Evolutionary conservation across 2,888 invertebrate genomes (phyloP).

Genomic region (Cephus rjabovi): DNA sequence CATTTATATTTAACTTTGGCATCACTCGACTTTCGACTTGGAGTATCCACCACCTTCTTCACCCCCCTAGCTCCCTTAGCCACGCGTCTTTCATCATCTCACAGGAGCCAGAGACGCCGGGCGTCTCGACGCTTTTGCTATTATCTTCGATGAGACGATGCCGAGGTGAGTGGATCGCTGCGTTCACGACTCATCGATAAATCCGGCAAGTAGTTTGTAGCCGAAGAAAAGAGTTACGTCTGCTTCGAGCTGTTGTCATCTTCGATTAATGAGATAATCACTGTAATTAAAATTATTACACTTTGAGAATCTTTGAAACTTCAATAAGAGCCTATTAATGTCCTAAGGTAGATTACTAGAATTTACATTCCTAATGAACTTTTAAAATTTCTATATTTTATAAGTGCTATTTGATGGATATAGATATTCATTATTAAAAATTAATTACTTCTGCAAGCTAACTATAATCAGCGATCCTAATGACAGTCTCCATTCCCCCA

Average conservation of each 20-base stretch:
- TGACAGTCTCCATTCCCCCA: conserved; percentile 57
- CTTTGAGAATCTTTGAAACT: not conserved
- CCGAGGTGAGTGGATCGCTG: conserved; percentile 14
- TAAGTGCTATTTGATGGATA: not conserved
- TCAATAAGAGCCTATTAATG: not conserved
- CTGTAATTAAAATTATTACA: not conserved
- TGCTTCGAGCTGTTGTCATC: not conserved
- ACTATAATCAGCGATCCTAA: conserved; percentile 48
- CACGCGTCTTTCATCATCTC: conserved; percentile 19
- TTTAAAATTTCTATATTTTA: not conserved
- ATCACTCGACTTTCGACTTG: conserved; percentile 61
- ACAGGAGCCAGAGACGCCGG: conserved; percentile 12
- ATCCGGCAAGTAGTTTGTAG: conserved; percentile 28
- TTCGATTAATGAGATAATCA: not conserved
- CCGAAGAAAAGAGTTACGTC: not conserved
- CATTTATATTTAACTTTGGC: conserved; percentile 68
- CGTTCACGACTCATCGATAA: conserved; percentile 47
- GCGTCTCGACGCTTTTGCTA: conserved; percentile 17
- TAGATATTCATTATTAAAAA: not conserved
- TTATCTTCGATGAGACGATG: conserved; percentile 40
- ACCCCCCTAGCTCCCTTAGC: conserved; percentile 23
- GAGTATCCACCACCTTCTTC: conserved; percentile 33
- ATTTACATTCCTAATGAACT: not conserved
- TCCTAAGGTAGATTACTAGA: not conserved
- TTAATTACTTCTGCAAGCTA: conserved; percentile 15